These are phyloP conservation scores for Penaeus japonicus DNA, from an alignment of 1,140 invertebrate genomes.

Conservation along the genomic window DNA sequence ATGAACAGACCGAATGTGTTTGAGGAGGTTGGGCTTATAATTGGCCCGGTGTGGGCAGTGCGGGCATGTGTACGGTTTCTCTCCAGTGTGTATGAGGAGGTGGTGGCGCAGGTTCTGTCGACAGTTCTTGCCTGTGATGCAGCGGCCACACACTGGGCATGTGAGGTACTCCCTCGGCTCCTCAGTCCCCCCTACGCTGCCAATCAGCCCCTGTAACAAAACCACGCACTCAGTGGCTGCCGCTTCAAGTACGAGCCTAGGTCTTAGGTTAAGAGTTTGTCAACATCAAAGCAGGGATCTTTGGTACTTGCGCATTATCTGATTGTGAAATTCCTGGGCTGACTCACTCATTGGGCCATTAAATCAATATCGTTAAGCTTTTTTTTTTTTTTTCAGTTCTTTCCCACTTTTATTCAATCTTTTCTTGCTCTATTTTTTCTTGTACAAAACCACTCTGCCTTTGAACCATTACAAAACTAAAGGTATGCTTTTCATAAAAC, in stretches of 20 bases:
- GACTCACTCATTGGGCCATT: too few species aligned
- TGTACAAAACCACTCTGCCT: too few species aligned
- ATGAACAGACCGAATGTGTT: slow-evolving; percentile 52
- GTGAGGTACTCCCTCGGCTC: slow-evolving; percentile 46
- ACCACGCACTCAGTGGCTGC: slow-evolving; percentile 34
- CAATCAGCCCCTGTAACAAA: slow-evolving; percentile 35
- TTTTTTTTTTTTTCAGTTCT: too few species aligned
- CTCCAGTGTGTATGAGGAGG: slow-evolving; percentile 57
- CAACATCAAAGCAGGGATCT: neutral
- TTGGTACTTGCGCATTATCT: too few species aligned
- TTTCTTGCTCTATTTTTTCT: too few species aligned
- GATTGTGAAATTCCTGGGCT: too few species aligned
- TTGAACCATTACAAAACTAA: too few species aligned
- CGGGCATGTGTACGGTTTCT: slow-evolving; percentile 54
- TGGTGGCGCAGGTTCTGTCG: slow-evolving; percentile 54
- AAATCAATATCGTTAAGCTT: too few species aligned
- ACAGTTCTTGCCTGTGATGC: slow-evolving; percentile 51
- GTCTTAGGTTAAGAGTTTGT: neutral
- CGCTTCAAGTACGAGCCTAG: neutral
- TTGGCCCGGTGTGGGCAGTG: slow-evolving; percentile 55
- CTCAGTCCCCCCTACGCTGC: slow-evolving; percentile 14
- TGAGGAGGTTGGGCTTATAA: slow-evolving; percentile 51
- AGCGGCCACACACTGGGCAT: slow-evolving; percentile 50
- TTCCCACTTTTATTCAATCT: too few species aligned
- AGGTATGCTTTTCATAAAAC: neutral